Conservation (phyloP, 2,113 vertebrate species). For the Nibea albiflora region DNA sequence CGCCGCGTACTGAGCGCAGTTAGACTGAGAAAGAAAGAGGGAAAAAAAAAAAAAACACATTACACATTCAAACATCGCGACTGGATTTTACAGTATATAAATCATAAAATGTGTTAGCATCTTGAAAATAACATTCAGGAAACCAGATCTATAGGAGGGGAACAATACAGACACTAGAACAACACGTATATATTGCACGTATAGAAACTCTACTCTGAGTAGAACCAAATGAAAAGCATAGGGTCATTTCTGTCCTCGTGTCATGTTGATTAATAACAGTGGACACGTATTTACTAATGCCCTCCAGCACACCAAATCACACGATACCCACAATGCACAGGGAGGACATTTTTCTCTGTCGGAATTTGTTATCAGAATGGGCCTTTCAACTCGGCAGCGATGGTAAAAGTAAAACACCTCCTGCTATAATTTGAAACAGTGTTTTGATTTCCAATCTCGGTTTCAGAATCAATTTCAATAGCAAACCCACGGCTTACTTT, state of each 20-base stretch:
- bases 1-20: conserved; percentile 94
- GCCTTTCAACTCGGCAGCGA: conserved; percentile 78
- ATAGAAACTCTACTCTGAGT: conserved; percentile 68
- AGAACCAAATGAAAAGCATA: conserved; percentile 77
- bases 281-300: conserved; percentile 83
- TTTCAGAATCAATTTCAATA: conserved; percentile 45
- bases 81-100: neutral
- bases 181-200: conserved; percentile 12
- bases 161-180: neutral
- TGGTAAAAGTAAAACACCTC: conserved; percentile 68
- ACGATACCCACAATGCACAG: conserved; percentile 77
- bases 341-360: conserved; percentile 84
- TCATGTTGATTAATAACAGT: conserved; percentile 87
- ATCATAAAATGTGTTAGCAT: neutral
- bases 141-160: conserved; percentile 11
- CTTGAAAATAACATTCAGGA: neutral
- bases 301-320: conserved; percentile 77
- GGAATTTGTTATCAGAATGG: conserved; percentile 81
- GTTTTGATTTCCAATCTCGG: conserved; percentile 45
- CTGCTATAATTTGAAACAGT: conserved; percentile 60
- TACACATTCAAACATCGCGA: neutral
- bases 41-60: neutral
- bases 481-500: neutral
- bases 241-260: conserved; percentile 81
- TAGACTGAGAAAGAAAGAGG: conserved; percentile 84